Evolutionary conservation across 1,140 invertebrate species (phyloP), one percentile per base, ranked within the genome.

Genomic region (Drosophila suzukii): DNA sequence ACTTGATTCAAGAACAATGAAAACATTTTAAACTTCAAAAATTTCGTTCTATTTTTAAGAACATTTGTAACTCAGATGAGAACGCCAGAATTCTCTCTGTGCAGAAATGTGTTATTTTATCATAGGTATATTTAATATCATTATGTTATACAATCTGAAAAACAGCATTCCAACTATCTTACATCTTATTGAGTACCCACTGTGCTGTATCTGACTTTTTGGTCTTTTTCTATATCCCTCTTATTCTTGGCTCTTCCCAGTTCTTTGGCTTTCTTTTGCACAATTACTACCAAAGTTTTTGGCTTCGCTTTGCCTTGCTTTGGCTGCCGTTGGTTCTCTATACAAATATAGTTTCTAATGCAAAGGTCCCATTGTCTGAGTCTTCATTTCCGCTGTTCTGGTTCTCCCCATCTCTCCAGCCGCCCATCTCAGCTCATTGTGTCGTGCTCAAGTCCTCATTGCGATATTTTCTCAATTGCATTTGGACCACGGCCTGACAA

Each of bases 401-500:
- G 53, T 32, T 46, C 55, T 13, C 6, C 7, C n/a, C 17, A 24
- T 38, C 27, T 30, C 47, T 10, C 27, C 32, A 6, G n/a, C 27
- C 24, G n/a, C 36, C 3, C 27, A 60, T 54, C 50, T 20, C 60
- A 62, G 47, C 51, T 17, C 65, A 32, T 66, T 68, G 72, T 63
- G 76, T 38, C 81, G 81, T 85, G 81, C 81, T 85, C 63, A 85
- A 83, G 80, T 78, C 80, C 59, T 68, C 44, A 61, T 63, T 84
- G 73, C 81, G 75, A 84, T 84, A 83, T 63, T 75, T 73, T 56
- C 57, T 59, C 68, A 59, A 76, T 81, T 81, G 66, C 71, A 70
- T 71, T 71, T 71, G 67, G 65, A 57, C 67, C 66, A 58, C 65
- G 43, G 51, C 67, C 65, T 71, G 65, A 71, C 51, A 58, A 71